Percentiles rank a stretch among this genome's conserved stretches.
Conservation (phyloP, 2,113 vertebrate species). For the Cephalopholis sonnerati region DNA sequence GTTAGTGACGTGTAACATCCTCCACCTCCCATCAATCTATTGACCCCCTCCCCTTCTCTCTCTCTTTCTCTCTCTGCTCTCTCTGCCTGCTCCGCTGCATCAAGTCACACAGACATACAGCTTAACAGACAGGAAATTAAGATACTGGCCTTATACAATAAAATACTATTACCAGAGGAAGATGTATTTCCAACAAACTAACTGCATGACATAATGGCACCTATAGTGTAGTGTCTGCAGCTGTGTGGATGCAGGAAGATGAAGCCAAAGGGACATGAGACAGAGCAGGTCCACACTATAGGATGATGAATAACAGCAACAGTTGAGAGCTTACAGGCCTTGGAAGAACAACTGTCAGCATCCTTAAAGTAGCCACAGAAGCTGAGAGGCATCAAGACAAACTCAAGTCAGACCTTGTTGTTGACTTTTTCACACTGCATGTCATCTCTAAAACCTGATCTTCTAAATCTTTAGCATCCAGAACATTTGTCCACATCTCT, state of each 20-base stretch:
- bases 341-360: neutral
- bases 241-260: neutral
- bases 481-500: neutral
- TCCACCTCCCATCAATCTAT: constrained; percentile 56
- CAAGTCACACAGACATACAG: constrained; percentile 28
- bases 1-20: constrained; percentile 74
- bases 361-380: neutral
- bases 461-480: neutral
- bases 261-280: neutral
- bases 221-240: neutral
- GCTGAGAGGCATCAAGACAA: neutral
- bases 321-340: neutral
- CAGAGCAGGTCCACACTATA: neutral
- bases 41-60: constrained; percentile 36
- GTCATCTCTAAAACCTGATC: neutral
- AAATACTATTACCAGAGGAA: constrained; percentile 23
- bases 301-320: neutral
- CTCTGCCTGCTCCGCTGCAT: constrained; percentile 40
- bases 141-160: constrained; percentile 55
- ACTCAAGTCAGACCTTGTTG: neutral
- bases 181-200: neutral
- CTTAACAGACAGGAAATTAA: constrained; percentile 62
- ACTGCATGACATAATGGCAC: neutral
- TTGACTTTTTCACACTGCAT: neutral
- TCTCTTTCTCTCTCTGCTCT: constrained; percentile 35